Base-by-base conservation (phyloP, 2,888 invertebrate genomes). In the Lagria hirta region DNA sequence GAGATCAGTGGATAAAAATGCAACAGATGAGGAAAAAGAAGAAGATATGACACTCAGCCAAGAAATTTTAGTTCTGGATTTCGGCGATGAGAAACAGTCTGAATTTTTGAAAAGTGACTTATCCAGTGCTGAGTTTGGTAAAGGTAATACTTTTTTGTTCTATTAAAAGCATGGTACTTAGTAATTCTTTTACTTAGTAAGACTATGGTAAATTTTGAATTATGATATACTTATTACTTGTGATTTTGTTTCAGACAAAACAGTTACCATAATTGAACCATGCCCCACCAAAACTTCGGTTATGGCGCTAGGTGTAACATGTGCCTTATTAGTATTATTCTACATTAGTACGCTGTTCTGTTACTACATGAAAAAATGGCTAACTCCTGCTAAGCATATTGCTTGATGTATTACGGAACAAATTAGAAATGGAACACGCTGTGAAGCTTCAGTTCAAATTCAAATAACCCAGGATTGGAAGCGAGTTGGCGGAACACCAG, bases 41-140 rank as follows among this genome's bases (percentile, higher is more conserved):
- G 88, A 88, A 57, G 88, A 89, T 62, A 93, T 94, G 91, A 94
- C 92, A 53, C 81, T 95, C 49, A 93, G 93, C 24, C 93, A 93
- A 71, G 94, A 95, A 73, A 94, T 95, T 64, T 76, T 94, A 12
- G 94, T 94, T 2, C 75, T 94, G 54, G 94, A 95, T 76, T 90
- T 92, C 61, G 93, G 92, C 32, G 93, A 94, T 73, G 92, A 93
- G 51, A 80, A 84, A 58, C 88, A 89, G 70, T 83, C 83, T 32
- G 88, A 89, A 54, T 90, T 84, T 74, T 76, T 90, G 55, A 85
- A 84, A 66, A 81, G 77, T 50, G 89, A 89, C 62, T 81, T 85
- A 46, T 83, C 86, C 55, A 85, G 81, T 40, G 77, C 86, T 43
- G 87, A 86, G 61, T 88, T 81, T 63, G 77, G 76, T 64, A 85